Base-by-base conservation (phyloP, 2,797 vertebrate species). In the Danio tinwini region DNA sequence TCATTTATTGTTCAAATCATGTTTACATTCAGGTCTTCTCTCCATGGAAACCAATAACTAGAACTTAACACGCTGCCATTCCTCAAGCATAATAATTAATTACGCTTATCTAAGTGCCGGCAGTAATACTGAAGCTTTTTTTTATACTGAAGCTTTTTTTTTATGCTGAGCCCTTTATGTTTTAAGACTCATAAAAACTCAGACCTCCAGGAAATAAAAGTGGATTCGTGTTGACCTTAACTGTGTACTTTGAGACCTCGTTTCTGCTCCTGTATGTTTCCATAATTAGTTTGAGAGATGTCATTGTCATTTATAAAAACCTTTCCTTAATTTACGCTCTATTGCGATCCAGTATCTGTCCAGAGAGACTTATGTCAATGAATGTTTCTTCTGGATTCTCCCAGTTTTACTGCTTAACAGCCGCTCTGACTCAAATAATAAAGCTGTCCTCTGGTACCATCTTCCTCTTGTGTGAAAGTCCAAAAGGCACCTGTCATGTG, bases 381-480 rank as follows among this genome's bases (percentile, higher is more conserved):
- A 55, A 45, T 45, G 56, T n/a, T 29, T 81, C 0, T n/a, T 55
- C 63, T 59, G 29, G 14, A 75, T 40, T 70, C 19, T 76, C 19
- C 13, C 9, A 61, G 56, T 70, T 86, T 86, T 82, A 86, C 49
- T 52, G 71, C 71, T 86, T 86, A 72, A 86, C 83, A 77, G 64
- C 73, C 7, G 0, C 59, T 74, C 63, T 78, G 76, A 73, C 63
- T 59, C 58, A 68, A 58, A 62, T 64, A 78, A 53, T 47, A 58
- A 61, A 49, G 17, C 39, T 78, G 76, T 63, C 45, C 55, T 68
- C 55, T 37, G 63, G 64, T 78, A 52, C 76, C 10, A 70, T 74
- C 67, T 63, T 49, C 53, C 50, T 42, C 4, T 56, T 47, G n/a
- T n/a, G 19, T 58, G 19, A 52, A 19, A 81, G 85, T 86, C 82